Base-by-base conservation (phyloP, 2,888 invertebrate genomes). In the Bibio marci region DNA sequence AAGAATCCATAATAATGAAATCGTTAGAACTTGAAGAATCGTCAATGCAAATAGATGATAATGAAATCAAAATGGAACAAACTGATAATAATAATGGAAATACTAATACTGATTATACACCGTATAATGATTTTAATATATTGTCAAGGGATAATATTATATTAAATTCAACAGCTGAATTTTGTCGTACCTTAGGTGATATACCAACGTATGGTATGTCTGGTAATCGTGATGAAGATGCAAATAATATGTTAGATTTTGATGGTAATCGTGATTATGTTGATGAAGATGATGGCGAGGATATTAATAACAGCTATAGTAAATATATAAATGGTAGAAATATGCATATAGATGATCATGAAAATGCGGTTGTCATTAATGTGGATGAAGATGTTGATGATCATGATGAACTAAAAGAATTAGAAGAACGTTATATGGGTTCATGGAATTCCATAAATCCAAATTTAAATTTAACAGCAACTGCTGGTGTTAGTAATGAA, bases 141-240 rank as follows among this genome's bases (percentile, higher is more conserved):
- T 45, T 48, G 1, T 45, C 46, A 6, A 40, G 43, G 26, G 53
- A 67, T 37, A 65, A 65, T 3, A 92, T 94, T 52, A 73, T 81
- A 41, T 64, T 95, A 40, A 91, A 95, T 66, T 80, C 90, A 2
- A 94, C 92, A 1, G 92, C 94, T 0, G 95, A 95, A 69, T 95
- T 95, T 66, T 95, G 95, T 56, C 76, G 94, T 50, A 90, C 91
- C 34, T 69, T 95, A 7, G 91, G 94, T 2, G 92, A 94, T 57
- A 91, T 92, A 52, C 92, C 94, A 41, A 91, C 91, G 0, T 91
- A 91, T 57, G 92, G 90, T 13, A 78, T 79, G 58, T 80, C 88
- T 15, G 90, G 90, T 26, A 90, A 91, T 64, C 67, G 90, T 26
- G 87, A 90, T 53, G 81, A 82, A 53, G 81, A 80, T 48, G 75